phyloP scores from a whole-genome alignment of 2,888 invertebrate species.

The Pemphredon lugubris region DNA sequence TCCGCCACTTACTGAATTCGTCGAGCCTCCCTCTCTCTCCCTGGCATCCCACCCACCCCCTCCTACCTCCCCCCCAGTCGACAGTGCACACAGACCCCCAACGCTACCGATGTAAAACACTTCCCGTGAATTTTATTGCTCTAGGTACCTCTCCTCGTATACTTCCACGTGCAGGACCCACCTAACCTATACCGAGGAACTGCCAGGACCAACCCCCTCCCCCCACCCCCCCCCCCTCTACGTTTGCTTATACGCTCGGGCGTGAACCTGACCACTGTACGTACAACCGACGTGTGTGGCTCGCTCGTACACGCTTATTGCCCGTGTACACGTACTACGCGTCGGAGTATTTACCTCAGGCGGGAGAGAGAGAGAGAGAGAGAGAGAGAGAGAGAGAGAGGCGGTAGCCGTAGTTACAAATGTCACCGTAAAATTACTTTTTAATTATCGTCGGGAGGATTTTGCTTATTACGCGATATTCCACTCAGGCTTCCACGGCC shows the following conservation, averaged over 20 bases:
- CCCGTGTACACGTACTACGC: slow-evolving; percentile 35
- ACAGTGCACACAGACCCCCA: slow-evolving; percentile 48
- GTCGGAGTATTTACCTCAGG: slow-evolving; percentile 47
- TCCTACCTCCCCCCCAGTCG: slow-evolving; percentile 28
- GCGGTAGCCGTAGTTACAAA: slow-evolving; percentile 60
- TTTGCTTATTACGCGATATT: slow-evolving; percentile 74
- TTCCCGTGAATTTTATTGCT: slow-evolving; percentile 78
- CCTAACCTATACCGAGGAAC: slow-evolving; percentile 57
- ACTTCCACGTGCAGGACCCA: slow-evolving; percentile 46
- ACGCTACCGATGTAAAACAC: slow-evolving; percentile 76
- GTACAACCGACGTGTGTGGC: slow-evolving; percentile 14
- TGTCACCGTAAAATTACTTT: slow-evolving; percentile 74
- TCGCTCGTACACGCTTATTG: slow-evolving; percentile 28
- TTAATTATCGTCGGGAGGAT: slow-evolving; percentile 75
- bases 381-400: slow-evolving; percentile 32
- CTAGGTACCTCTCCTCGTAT: slow-evolving; percentile 61
- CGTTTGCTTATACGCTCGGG: slow-evolving; percentile 33
- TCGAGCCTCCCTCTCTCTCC: slow-evolving; percentile 65
- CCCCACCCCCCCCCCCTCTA: too few species aligned
- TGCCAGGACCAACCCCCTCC: slow-evolving; percentile 41
- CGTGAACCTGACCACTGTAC: slow-evolving; percentile 35
- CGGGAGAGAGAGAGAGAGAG: slow-evolving; percentile 34
- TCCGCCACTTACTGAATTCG: slow-evolving; percentile 80
- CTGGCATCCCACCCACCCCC: slow-evolving; percentile 40
- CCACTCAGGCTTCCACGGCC: slow-evolving; percentile 46